phyloP scores from a whole-genome alignment of 1,140 invertebrate genomes.

The Drosophila mojavensis region DNA sequence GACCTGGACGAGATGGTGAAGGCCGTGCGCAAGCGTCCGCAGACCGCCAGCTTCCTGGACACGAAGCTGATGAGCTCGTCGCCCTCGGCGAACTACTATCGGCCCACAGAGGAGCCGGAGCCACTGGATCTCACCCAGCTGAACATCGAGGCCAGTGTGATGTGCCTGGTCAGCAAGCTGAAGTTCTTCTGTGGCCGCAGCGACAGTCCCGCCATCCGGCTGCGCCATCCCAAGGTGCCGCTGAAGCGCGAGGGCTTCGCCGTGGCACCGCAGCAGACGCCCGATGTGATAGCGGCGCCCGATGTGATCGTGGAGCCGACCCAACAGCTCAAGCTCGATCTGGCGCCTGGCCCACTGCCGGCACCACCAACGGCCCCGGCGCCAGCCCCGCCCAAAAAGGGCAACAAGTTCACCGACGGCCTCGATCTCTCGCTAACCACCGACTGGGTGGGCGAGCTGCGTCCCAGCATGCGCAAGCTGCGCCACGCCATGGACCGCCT shows the following conservation, averaged over 20 bases:
- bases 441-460: slow-evolving; percentile 91
- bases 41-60: slow-evolving; percentile 86
- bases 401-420: slow-evolving; percentile 90
- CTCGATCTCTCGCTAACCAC: slow-evolving; percentile 86
- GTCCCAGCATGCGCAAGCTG: slow-evolving; percentile 92
- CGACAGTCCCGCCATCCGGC: slow-evolving; percentile 88
- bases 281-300: slow-evolving; percentile 60
- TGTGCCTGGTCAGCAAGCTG: slow-evolving; percentile 93
- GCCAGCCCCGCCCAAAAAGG: slow-evolving; percentile 73
- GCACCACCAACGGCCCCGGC: slow-evolving; percentile 47
- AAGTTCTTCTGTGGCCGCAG: slow-evolving; percentile 90
- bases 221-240: slow-evolving; percentile 84
- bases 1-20: slow-evolving; percentile 55
- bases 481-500: slow-evolving; percentile 92
- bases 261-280: slow-evolving; percentile 64
- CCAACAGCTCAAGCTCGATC: slow-evolving; percentile 72
- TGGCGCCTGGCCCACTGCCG: slow-evolving; percentile 51
- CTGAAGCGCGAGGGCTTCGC: slow-evolving; percentile 81
- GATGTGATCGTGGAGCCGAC: not conserved
- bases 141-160: slow-evolving; percentile 95
- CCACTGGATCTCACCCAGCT: slow-evolving; percentile 94
- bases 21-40: slow-evolving; percentile 18
- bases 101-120: slow-evolving; percentile 93
- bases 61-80: slow-evolving; percentile 90
- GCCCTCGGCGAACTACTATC: slow-evolving; percentile 92